Conservation (phyloP, 1,140 invertebrate species). For the Microplitis mediator region DNA sequence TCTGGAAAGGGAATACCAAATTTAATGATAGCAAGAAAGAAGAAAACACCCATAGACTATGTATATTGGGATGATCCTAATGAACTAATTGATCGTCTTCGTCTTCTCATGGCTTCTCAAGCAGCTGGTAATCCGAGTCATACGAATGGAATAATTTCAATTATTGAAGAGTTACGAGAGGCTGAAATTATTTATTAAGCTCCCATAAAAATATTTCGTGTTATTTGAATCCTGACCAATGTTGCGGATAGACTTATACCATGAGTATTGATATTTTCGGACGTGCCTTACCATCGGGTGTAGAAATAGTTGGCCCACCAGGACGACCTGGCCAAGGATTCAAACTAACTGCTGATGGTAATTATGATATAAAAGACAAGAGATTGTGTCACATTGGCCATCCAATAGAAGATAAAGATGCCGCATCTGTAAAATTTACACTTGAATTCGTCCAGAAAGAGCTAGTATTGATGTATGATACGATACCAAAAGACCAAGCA, state of each 20-base stretch:
- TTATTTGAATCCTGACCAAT: not conserved
- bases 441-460: not conserved
- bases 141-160: constrained; percentile 13
- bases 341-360: constrained; percentile 18
- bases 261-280: constrained; percentile 30
- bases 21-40: not conserved
- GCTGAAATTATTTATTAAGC: constrained; percentile 16
- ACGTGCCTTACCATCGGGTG: constrained; percentile 5
- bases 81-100: constrained; percentile 1
- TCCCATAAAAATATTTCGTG: not conserved
- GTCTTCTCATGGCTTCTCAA: constrained; percentile 5
- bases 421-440: not conserved
- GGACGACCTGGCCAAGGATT: constrained; percentile 23
- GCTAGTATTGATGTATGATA: not conserved
- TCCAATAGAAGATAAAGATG: not conserved
- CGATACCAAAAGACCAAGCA: not conserved
- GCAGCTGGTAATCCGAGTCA: constrained; percentile 1
- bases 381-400: constrained; percentile 18
- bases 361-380: constrained; percentile 23
- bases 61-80: constrained; percentile 9
- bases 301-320: not conserved
- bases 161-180: constrained; percentile 10
- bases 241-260: not conserved
- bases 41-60: not conserved
- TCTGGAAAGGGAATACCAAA: not conserved